Evolutionary conservation across 2,797 vertebrate genomes (phyloP).

Genomic region (Phylloscopus collybita): DNA sequence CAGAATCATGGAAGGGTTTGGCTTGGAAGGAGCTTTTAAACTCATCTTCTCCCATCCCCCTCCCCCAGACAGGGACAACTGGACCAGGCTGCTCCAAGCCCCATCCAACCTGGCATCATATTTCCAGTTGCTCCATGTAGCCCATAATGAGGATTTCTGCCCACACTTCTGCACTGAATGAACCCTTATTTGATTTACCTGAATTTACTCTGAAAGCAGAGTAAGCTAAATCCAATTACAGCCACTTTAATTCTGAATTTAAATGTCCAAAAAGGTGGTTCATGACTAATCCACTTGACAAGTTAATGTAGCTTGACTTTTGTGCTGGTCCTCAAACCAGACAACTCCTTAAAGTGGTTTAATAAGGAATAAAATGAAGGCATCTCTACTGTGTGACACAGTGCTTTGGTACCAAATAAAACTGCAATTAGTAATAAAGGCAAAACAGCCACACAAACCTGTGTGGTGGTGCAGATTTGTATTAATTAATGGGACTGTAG

Average conservation of each 20-base stretch:
- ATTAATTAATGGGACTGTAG: not conserved
- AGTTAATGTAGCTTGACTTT: constrained; percentile 1
- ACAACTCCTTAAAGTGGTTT: not conserved
- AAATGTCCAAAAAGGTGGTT: constrained; percentile 26
- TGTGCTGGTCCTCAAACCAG: not conserved
- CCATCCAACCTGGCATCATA: not conserved
- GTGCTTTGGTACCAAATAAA: not conserved
- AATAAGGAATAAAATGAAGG: not conserved
- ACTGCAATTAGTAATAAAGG: not conserved
- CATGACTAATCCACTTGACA: constrained; percentile 44
- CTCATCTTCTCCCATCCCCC: not conserved
- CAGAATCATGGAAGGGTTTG: not conserved
- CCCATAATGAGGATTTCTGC: not conserved
- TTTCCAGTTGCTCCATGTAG: not conserved
- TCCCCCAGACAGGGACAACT: not conserved
- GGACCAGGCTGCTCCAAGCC: not conserved
- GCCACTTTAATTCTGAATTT: constrained; percentile 32
- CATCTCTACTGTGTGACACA: not conserved
- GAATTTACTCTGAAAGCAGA: constrained; percentile 17
- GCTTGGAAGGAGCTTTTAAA: not conserved
- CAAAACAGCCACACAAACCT: not conserved
- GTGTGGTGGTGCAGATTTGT: not conserved
- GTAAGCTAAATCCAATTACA: constrained; percentile 45
- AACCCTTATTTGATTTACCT: constrained; percentile 47
- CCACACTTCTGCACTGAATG: not conserved